phyloP scores from a whole-genome alignment of 2,888 invertebrate genomes.

The Macrophya alboannulata region DNA sequence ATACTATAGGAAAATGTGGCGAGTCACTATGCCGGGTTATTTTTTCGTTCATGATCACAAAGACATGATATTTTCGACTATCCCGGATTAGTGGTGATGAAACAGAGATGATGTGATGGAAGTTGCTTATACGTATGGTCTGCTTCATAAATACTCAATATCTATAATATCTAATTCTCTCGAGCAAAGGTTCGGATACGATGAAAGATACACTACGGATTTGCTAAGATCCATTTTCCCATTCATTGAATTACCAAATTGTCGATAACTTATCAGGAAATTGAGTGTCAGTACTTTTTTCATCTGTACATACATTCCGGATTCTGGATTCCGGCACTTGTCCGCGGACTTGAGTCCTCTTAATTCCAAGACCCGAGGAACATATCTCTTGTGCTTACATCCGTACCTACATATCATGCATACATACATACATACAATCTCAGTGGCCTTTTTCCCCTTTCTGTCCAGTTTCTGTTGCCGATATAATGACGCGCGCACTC shows the following conservation, averaged over 20 bases:
- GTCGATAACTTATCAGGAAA: background rate
- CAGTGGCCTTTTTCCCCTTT: slow-evolving; percentile 12
- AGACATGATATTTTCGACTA: background rate
- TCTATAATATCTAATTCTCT: background rate
- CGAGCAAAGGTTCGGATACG: background rate
- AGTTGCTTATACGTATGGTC: background rate
- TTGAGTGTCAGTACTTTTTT: background rate
- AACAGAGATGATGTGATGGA: background rate
- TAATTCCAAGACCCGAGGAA: background rate
- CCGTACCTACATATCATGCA: background rate
- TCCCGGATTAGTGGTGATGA: background rate
- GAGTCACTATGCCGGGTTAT: background rate
- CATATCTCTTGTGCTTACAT: background rate
- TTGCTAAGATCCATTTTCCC: background rate
- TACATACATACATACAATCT: background rate
- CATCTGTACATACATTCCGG: background rate
- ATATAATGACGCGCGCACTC: slow-evolving; percentile 33
- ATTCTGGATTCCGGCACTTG: background rate
- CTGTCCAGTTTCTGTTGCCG: background rate
- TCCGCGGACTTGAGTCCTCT: background rate
- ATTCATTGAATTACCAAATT: background rate
- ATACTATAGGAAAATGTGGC: background rate
- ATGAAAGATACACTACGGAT: background rate
- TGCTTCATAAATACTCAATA: background rate
- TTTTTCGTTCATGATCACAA: background rate